phyloP scores from a whole-genome alignment of 2,888 invertebrate genomes.

The Bombyx huttoni region DNA sequence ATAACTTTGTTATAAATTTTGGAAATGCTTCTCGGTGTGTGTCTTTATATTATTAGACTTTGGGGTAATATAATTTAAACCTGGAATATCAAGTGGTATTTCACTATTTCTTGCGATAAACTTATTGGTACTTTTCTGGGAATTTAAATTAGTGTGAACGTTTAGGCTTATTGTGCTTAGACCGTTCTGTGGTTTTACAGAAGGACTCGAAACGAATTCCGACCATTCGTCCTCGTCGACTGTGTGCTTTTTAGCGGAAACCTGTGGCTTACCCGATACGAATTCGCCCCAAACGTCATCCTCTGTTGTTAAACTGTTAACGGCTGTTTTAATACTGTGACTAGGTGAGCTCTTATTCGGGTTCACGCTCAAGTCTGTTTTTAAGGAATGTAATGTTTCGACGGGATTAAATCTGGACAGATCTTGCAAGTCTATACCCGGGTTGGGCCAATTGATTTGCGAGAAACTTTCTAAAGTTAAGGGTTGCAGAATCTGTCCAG shows the following conservation, averaged over 20 bases:
- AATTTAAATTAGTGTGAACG: slow-evolving; percentile 54
- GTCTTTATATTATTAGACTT: slow-evolving; percentile 43
- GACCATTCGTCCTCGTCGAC: slow-evolving; percentile 67
- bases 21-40: slow-evolving; percentile 58
- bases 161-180: slow-evolving; percentile 62
- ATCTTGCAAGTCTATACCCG: slow-evolving; percentile 68
- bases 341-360: slow-evolving; percentile 49
- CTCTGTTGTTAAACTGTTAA: slow-evolving; percentile 34
- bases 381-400: slow-evolving; percentile 54
- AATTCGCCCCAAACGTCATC: slow-evolving; percentile 77
- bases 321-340: slow-evolving; percentile 27
- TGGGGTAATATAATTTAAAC: slow-evolving; percentile 59
- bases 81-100: slow-evolving; percentile 48
- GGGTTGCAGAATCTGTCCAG: slow-evolving; percentile 61
- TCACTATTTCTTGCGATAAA: slow-evolving; percentile 35
- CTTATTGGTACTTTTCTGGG: slow-evolving; percentile 40
- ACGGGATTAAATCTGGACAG: slow-evolving; percentile 64
- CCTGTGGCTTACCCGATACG: slow-evolving; percentile 57
- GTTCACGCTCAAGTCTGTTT: slow-evolving; percentile 39
- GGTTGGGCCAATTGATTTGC: slow-evolving; percentile 76
- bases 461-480: slow-evolving; percentile 63
- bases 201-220: slow-evolving; percentile 61
- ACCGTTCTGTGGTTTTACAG: slow-evolving; percentile 53
- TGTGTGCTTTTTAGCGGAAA: slow-evolving; percentile 29
- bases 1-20: slow-evolving; percentile 63